Base-by-base conservation (phyloP, 1,140 invertebrate species). In the Metaphire vulgaris region DNA sequence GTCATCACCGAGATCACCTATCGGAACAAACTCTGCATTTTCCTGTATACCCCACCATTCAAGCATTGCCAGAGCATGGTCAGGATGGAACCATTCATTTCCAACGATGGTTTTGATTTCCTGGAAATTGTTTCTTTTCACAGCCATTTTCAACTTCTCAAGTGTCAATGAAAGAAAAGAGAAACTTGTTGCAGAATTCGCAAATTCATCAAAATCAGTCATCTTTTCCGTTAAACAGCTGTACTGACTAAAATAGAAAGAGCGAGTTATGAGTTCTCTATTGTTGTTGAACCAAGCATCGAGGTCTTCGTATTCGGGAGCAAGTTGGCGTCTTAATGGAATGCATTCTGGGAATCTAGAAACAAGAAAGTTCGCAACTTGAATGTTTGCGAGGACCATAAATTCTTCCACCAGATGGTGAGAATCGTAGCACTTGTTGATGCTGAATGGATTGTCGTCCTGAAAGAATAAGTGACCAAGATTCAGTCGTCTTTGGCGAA, bases 321-420 rank as follows among this genome's bases (percentile, higher is more conserved):
- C 29, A 1, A 72, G 64, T 73, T 86, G 83, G 33, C 80, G 72
- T 28, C 80, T 75, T 14, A 84, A 69, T 12, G 83, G 84, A 21
- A 78, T 82, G 12, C 70, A 70, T 16, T 80, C 74, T 21, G 81
- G 81, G 68, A 81, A 81, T 14, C 69, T 75, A 16, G 75, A 69
- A 12, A 81, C 33, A 26, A 86, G 76, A 29, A 82, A 77, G 30
- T 79, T 79, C 26, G 81, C 83, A 12, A 86, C 79, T 34, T 82
- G 77, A 67, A 73, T 72, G 77, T 86, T 83, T 31, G 82, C 80
- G 71, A 79, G 80, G 66, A 85, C 77, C 71, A 81, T 77, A 33
- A 86, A 76, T 78, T 85, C 82, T 69, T 82, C 81, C 12, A 83
- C 80, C 1, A 83, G 76, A 30, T 78, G 78, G 77, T 84, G 82